Percentiles rank a stretch among this genome's conserved stretches.
Evolutionary conservation across 2,797 vertebrate genomes (phyloP).

Genomic region (Ambastaia sidthimunki): DNA sequence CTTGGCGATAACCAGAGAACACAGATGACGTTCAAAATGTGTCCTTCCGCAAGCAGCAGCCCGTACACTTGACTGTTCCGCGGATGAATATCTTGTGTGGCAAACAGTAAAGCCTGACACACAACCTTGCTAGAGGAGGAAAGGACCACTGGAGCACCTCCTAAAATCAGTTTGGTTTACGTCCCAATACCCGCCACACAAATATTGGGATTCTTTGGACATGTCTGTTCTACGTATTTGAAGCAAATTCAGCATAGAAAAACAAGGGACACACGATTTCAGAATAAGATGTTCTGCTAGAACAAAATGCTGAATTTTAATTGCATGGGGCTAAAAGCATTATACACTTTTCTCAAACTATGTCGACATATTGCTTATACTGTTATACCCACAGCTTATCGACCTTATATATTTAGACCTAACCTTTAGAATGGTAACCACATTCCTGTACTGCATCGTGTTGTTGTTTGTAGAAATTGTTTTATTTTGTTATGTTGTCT

Average conservation of each 20-base stretch:
- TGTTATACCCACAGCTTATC: background rate
- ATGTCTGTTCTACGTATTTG: background rate
- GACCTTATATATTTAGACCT: background rate
- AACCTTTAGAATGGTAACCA: background rate
- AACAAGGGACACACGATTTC: background rate
- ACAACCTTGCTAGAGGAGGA: constrained; percentile 44
- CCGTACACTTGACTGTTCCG: constrained; percentile 68
- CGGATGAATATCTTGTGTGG: constrained; percentile 44
- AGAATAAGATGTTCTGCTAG: background rate
- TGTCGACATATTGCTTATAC: background rate
- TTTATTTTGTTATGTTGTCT: background rate
- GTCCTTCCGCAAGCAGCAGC: constrained; percentile 86
- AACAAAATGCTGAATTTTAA: background rate
- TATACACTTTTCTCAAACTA: background rate
- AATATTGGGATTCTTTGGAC: background rate
- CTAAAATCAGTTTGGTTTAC: constrained; percentile 46
- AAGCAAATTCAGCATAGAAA: background rate
- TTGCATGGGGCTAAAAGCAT: background rate
- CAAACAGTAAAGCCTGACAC: constrained; percentile 41
- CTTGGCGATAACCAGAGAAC: constrained; percentile 86
- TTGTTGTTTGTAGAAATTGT: background rate
- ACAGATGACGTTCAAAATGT: constrained; percentile 79
- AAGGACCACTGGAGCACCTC: constrained; percentile 42
- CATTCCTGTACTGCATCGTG: too few relatives aligned
- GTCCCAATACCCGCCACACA: background rate